These are phyloP conservation scores for Numenius arquata DNA, from an alignment of 2,113 vertebrate genomes.

Conservation along the genomic window DNA sequence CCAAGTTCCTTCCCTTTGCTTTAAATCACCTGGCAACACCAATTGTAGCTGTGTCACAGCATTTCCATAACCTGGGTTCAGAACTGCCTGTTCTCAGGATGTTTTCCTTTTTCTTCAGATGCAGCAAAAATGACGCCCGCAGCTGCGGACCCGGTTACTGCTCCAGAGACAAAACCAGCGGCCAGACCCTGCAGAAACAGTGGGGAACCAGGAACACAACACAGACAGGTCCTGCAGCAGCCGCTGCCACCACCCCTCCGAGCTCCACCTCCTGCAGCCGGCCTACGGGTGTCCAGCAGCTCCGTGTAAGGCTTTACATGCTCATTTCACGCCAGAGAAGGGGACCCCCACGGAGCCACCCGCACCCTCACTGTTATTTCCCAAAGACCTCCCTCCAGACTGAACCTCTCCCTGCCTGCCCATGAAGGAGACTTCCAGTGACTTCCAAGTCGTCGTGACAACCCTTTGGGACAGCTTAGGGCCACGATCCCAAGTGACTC, in stretches of 20 bases:
- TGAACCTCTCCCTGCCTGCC: neutral
- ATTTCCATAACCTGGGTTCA: neutral
- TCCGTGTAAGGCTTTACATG: accelerated
- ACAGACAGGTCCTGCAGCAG: neutral
- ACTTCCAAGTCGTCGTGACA: neutral
- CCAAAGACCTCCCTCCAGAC: neutral
- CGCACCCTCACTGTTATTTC: neutral
- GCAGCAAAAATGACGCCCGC: neutral
- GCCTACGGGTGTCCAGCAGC: neutral
- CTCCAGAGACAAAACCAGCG: neutral
- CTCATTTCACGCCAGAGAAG: neutral
- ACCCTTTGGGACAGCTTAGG: neutral
- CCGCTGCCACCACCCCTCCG: accelerated
- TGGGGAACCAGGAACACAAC: neutral
- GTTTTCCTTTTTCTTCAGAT: neutral
- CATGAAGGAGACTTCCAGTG: neutral
- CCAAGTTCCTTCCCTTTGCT: neutral
- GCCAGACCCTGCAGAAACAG: neutral
- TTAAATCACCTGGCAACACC: neutral
- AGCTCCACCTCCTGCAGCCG: neutral
- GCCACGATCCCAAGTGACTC: accelerated
- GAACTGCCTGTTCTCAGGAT: neutral
- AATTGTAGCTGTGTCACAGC: neutral
- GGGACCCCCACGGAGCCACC: accelerated
- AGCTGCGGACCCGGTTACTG: neutral